These are phyloP conservation scores for Eucriotettix oculatus DNA, from an alignment of 2,888 invertebrate species.

Conservation along the genomic window DNA sequence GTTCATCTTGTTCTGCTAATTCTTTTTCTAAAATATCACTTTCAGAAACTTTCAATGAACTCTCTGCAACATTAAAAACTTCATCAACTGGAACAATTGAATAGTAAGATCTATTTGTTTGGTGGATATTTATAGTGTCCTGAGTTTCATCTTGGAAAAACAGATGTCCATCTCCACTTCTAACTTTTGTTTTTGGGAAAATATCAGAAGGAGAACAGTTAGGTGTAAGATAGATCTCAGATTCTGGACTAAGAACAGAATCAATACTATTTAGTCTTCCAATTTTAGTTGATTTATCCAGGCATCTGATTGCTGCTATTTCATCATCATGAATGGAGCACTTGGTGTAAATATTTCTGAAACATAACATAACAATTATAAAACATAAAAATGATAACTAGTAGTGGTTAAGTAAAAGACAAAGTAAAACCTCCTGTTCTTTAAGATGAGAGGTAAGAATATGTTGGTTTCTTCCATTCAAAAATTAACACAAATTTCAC, in stretches of 20 bases:
- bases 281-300: conserved; percentile 16
- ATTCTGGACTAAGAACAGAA: conserved; percentile 25
- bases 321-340: conserved; percentile 33
- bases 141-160: not conserved
- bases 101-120: conserved; percentile 16
- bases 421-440: too few species aligned
- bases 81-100: conserved; percentile 18
- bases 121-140: conserved; percentile 6
- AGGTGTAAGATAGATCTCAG: conserved; percentile 32
- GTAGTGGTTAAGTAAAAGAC: too few species aligned
- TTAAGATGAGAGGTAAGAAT: too few species aligned
- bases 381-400: too few species aligned
- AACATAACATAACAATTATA: too few species aligned
- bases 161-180: not conserved
- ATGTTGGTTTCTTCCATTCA: too few species aligned
- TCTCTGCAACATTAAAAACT: conserved; percentile 16
- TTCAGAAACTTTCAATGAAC: conserved; percentile 26
- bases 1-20: conserved; percentile 34
- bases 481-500: too few species aligned
- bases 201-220: conserved; percentile 26
- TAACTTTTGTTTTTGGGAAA: not conserved
- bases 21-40: conserved; percentile 31
- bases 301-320: conserved; percentile 29
- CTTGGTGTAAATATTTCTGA: conserved; percentile 34
- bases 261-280: conserved; percentile 14